Evolutionary conservation across 2,113 vertebrate genomes (phyloP).

Genomic region (Sinocyclocheilus maitianheensis): DNA sequence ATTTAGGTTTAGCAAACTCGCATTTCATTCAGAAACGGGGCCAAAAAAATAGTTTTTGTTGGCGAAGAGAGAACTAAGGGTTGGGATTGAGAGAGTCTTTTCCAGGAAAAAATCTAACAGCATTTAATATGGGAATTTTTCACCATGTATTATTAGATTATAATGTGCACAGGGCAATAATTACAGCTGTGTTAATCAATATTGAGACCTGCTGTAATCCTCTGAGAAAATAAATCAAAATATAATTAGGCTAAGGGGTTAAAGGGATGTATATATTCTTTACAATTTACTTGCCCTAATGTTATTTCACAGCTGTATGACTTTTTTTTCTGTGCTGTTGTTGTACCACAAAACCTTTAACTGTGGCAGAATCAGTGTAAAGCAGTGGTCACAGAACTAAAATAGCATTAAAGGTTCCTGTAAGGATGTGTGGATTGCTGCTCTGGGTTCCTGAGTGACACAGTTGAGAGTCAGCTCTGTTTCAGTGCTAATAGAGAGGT

Average conservation of each 20-base stretch:
- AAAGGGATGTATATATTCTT: not conserved
- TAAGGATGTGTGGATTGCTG: not conserved
- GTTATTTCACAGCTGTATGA: not conserved
- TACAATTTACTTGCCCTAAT: not conserved
- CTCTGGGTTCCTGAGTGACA: not conserved
- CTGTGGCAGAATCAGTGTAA: not conserved
- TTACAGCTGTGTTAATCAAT: not conserved
- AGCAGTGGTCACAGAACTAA: not conserved
- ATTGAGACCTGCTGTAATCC: not conserved
- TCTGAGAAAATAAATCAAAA: not conserved
- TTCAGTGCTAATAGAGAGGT: conserved; percentile 11
- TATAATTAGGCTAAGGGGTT: not conserved
- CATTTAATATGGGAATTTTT: not conserved
- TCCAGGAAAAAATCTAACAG: not conserved
- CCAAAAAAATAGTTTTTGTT: not conserved
- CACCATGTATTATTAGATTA: not conserved
- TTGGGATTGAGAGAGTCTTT: not conserved
- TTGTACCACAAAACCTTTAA: not conserved
- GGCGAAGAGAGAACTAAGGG: not conserved
- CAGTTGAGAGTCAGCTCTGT: not conserved
- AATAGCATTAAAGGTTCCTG: not conserved
- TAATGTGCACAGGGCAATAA: not conserved
- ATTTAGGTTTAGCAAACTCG: not conserved
- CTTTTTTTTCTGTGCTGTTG: not conserved
- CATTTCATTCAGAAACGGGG: not conserved